These are phyloP conservation scores for Cygnus buccinator DNA, from an alignment of 2,113 vertebrate genomes.

Conservation along the genomic window DNA sequence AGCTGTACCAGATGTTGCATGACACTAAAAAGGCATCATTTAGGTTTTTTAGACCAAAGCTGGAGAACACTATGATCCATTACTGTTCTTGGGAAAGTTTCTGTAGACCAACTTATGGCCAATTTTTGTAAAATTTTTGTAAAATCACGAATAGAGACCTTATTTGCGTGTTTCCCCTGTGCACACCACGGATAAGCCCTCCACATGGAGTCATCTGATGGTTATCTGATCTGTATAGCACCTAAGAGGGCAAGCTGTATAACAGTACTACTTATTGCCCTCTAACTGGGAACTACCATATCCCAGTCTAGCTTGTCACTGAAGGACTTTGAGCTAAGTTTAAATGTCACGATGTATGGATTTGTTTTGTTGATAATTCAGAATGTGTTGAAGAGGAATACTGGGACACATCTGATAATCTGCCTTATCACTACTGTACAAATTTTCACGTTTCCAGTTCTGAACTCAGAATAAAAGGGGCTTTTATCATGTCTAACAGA, in stretches of 20 bases:
- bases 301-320: neutral
- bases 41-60: neutral
- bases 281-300: neutral
- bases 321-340: constrained; percentile 15
- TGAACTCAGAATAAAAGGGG: neutral
- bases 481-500: neutral
- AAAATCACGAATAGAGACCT: neutral
- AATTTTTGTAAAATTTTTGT: neutral
- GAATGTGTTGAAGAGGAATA: neutral
- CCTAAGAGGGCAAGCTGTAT: neutral
- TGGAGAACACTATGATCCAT: neutral
- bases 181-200: neutral
- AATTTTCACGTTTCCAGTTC: neutral
- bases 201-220: neutral
- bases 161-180: neutral
- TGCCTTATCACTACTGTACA: neutral
- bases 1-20: neutral
- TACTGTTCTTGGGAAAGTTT: neutral
- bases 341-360: neutral
- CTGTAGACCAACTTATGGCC: neutral
- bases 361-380: constrained; percentile 33
- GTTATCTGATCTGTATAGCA: neutral
- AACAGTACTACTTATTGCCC: neutral
- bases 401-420: neutral
- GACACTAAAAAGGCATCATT: neutral